These are phyloP conservation scores for Aplochiton taeniatus DNA, from an alignment of 2,797 vertebrate genomes.

Conservation along the genomic window DNA sequence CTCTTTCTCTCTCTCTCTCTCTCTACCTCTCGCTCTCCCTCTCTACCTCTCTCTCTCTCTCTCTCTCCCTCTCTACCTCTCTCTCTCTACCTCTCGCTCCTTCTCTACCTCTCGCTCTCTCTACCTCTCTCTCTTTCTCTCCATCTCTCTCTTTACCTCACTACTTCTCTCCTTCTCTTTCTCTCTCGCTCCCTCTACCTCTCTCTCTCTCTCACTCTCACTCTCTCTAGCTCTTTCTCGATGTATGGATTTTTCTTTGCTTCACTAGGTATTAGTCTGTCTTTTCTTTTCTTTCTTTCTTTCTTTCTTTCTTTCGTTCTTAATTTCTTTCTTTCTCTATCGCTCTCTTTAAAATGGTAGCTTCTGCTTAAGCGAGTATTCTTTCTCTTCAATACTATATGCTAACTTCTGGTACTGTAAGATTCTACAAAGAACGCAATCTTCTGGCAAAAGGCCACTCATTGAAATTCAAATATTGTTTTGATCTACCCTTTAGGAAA, in stretches of 20 bases:
- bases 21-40: too few species aligned
- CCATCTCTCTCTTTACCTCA: neutral
- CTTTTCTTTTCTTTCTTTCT: neutral
- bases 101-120: neutral
- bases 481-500: too few species aligned
- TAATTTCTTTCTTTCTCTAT: neutral
- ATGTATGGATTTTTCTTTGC: neutral
- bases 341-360: neutral
- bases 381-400: too few species aligned
- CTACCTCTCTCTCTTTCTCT: neutral
- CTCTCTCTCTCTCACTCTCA: neutral
- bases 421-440: too few species aligned
- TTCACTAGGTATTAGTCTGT: too few species aligned
- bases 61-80: too few species aligned
- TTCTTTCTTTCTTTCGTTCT: neutral
- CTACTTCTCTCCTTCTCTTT: neutral
- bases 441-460: too few species aligned
- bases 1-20: neutral
- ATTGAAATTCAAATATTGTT: too few species aligned
- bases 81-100: too few species aligned
- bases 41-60: neutral
- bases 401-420: too few species aligned
- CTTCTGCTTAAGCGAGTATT: neutral
- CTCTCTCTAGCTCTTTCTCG: neutral
- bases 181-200: too few species aligned